Base-by-base conservation (phyloP, 2,797 vertebrate species). In the Gobio occitaniae region DNA sequence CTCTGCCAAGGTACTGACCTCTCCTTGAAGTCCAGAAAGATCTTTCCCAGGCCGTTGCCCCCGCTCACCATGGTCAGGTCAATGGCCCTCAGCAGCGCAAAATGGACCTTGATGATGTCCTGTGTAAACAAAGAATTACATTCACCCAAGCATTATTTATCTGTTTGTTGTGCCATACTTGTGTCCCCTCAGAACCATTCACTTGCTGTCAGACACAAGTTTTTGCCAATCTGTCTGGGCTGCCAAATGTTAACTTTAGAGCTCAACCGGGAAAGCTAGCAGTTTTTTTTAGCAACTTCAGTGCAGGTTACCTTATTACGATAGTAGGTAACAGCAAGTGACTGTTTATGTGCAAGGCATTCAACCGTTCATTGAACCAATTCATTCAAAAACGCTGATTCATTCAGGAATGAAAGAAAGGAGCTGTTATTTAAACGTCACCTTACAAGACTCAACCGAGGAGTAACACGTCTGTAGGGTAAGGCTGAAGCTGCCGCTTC, bases 11-110 rank as follows among this genome's bases (percentile, higher is more conserved):
- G 87, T n/a, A 90, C 95, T 93, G 90, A 99, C 98, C 97, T 96
- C 91, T 99, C 98, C 88, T 99, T 99, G 95, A 98, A 99, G 86
- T 99, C 98, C 3, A 99, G 94, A 90, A 99, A 99, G 91, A 97
- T 97, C 92, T 97, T 98, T 61, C 97, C 97, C 87, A 99, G 92
- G 15, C 95, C 96, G 72, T 93, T 94, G 79, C 97, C 98, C 44
- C 97, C 97, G 0, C 91, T 96, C 92, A 97, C 95, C 95, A 99
- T 97, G 81, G 95, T 97, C 88, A 97, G 90, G 6, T 99, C 97
- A 0, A 99, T 97, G 93, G 97, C 97, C 91, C 96, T 93, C 91
- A 98, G 93, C 89, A 99, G 95, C 86, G 93, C 95, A 90, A 96
- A 97, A 89, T 99, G 98, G 84, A 98, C 97, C 92, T 96, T 97